Base-by-base conservation (phyloP, 2,113 vertebrate genomes). In the Gymnobelideus leadbeateri region DNA sequence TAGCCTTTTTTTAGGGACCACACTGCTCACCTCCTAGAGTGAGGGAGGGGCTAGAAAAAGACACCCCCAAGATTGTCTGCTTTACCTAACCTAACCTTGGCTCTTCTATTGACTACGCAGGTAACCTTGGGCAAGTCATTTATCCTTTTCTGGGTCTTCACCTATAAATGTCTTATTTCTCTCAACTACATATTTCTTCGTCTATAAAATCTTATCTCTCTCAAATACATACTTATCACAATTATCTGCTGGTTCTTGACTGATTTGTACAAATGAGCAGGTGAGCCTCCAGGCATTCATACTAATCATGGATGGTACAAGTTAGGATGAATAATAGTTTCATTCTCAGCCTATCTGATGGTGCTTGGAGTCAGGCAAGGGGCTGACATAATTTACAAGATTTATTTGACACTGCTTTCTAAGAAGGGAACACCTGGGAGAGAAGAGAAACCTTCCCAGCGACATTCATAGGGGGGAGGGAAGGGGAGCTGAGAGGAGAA, bases 231-330 rank as follows among this genome's bases (percentile, higher is more conserved):
- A 37, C 11, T 68, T 37, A 68, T 68, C 61, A 68, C 61, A 37
- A 37, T 68, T 68, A 68, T 68, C 61, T 68, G 11, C 61, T 68
- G 61, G 61, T 68, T 68, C 61, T 68, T 68, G 61, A 68, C 16
- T 68, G 61, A 68, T 68, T 68, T 68, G 61, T 68, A 68, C 61
- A 68, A 68, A 68, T 68, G 61, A 68, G 61, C 61, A 68, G 61
- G 31, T 68, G 31, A 68, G 61, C 61, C 61, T 68, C 61, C 61
- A 68, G 61, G 61, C 61, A 68, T 14, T 37, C 31, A 37, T 37
- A 89, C 21, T 49, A 89, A 89, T 46, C 89, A 89, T 49, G 46
- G 89, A 49, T 49, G 43, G 23, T 47, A 89, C 21, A 89, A 89
- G 23, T 28, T 26, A 46, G 47, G 25, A 28, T 46, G 47, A 89